Evolutionary conservation across 1,140 invertebrate species (phyloP), one percentile per base, ranked within the genome.

Genomic region (Grapholita molesta): DNA sequence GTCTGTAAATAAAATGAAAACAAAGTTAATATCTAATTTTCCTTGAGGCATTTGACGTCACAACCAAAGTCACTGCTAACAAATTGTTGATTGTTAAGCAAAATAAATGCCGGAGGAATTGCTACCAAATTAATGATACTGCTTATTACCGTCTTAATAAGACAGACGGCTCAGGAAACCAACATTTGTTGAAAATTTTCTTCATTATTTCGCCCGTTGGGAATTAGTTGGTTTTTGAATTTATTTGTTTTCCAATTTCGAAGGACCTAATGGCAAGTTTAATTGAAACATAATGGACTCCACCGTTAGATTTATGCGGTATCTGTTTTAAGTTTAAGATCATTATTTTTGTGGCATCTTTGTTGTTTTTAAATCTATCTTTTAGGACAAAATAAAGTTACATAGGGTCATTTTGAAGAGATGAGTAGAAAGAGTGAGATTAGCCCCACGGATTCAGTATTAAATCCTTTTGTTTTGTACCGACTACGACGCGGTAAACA

Each of bases 61-160:
- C 21, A 53, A 24, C 48, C 11, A n/a, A 38, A 38, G 35, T 15
- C 35, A 35, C 38, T 21, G 5, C 55, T 25, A 61, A 61, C 55
- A 61, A 61, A 61, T 61, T 30, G 55, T 61, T 61, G 55, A 61
- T 61, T 61, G 55, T 61, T 61, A 55, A 55, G 55, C 55, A 61
- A 61, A 61, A 61, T 25, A 32, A 61, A 61, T 61, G 55, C 25
- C 55, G 7, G 24, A 61, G 28, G 25, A 61, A 61, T 15, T 28
- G 25, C 25, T 30, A 30, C 55, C 55, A 61, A 61, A 61, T 61
- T 61, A 61, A 61, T 61, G 55, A 30, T 61, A 28, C 55, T 61
- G 55, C 55, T 28, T 61, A 61, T 61, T 61, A 61, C 55, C 32
- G 55, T 15, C 18, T 61, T 61, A 61, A 61, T 32, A 61, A 61